Evolutionary conservation across 2,113 vertebrate species (phyloP).

Genomic region (Otolemur garnettii): DNA sequence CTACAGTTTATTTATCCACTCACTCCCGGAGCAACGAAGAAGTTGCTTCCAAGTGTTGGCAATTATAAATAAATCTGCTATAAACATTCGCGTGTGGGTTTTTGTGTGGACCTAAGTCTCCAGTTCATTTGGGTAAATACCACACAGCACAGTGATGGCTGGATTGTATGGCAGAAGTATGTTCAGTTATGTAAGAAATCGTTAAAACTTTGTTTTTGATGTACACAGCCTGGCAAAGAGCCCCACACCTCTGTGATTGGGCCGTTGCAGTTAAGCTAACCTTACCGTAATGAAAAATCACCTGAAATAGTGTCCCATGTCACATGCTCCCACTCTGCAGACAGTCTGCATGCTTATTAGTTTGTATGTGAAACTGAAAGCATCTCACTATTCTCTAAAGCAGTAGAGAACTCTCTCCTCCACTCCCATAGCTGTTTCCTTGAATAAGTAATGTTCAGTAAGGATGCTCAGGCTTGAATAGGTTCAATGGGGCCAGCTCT

Average conservation of each 20-base stretch:
- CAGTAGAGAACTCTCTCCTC: background rate
- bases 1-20: background rate
- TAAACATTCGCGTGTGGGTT: background rate
- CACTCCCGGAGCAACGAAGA: background rate
- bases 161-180: background rate
- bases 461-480: background rate
- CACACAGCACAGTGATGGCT: background rate
- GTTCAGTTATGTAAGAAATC: background rate
- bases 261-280: background rate
- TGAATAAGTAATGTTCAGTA: background rate
- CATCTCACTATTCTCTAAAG: background rate
- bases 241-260: background rate
- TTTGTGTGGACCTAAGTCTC: background rate
- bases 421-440: background rate
- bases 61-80: background rate
- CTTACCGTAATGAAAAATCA: background rate
- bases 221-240: background rate
- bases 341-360: background rate
- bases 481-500: background rate
- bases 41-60: background rate
- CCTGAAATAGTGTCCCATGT: background rate
- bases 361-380: background rate
- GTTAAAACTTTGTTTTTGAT: background rate
- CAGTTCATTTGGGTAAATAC: background rate
- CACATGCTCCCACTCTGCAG: too few relatives aligned